Conservation (phyloP, 2,113 vertebrate genomes). For the Poeciliopsis prolifica region DNA sequence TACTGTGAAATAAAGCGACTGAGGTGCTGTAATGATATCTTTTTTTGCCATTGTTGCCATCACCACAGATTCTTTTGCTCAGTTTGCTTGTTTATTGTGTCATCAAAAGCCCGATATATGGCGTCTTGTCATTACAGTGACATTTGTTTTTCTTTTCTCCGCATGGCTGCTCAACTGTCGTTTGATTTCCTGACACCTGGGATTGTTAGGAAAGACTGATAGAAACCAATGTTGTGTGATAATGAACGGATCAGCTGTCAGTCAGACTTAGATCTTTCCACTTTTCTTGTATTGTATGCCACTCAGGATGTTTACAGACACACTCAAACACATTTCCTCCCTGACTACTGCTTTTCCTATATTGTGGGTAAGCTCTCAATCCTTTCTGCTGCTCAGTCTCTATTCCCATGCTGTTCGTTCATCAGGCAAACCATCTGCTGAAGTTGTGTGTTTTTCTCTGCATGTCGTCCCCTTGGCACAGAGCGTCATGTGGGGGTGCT, state of each 20-base stretch:
- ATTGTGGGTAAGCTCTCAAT: constrained; percentile 35
- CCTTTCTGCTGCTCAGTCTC: constrained; percentile 31
- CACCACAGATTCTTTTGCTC: constrained; percentile 32
- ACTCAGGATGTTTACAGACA: constrained; percentile 33
- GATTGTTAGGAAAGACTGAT: constrained; percentile 62
- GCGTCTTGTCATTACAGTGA: constrained; percentile 63
- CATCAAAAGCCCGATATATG: constrained; percentile 54
- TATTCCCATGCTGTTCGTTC: constrained; percentile 74
- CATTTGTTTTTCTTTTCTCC: constrained; percentile 62
- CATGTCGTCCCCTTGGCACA: constrained; percentile 54
- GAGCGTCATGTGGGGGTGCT: constrained; percentile 60
- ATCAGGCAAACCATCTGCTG: constrained; percentile 79
- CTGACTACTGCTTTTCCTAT: constrained; percentile 18
- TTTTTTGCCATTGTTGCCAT: constrained; percentile 35
- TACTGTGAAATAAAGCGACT: constrained; percentile 52
- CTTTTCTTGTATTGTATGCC: constrained; percentile 46
- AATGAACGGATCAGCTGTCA: constrained; percentile 66
- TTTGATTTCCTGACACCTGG: constrained; percentile 69
- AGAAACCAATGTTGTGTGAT: constrained; percentile 63
- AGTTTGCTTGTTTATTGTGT: constrained; percentile 54
- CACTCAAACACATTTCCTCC: constrained; percentile 18
- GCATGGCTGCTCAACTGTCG: constrained; percentile 59
- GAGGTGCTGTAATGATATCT: constrained; percentile 54
- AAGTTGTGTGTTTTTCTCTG: constrained; percentile 72
- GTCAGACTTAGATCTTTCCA: constrained; percentile 57